Percentiles rank a stretch among this genome's conserved stretches.
Conservation (phyloP, 1,140 invertebrate species). For the Campoletis sonorensis region DNA sequence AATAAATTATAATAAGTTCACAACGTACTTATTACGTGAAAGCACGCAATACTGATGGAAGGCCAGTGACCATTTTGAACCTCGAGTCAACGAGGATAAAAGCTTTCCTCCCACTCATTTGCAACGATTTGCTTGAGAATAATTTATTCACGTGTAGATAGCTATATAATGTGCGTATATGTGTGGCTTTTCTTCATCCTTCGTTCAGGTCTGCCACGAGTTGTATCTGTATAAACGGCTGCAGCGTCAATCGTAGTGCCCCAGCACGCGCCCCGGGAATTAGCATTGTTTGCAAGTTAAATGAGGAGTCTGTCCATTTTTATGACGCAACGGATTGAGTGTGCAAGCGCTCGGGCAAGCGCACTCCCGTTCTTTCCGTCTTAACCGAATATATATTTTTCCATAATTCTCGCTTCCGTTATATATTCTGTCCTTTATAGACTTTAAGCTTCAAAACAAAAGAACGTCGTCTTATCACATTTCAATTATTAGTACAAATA, state of each 20-base stretch:
- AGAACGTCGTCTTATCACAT: too few relatives aligned
- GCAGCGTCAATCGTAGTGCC: slow-evolving; percentile 26
- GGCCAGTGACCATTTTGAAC: background rate
- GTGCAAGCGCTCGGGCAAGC: background rate
- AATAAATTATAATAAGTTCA: too few relatives aligned
- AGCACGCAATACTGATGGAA: too few relatives aligned
- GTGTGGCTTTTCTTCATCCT: slow-evolving; percentile 1
- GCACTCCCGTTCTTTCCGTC: background rate
- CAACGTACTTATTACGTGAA: too few relatives aligned
- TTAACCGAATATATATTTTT: background rate
- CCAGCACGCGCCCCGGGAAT: slow-evolving; percentile 42
- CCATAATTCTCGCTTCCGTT: background rate
- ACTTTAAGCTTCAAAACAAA: background rate
- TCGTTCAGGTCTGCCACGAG: background rate
- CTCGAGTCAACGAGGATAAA: slow-evolving; percentile 4
- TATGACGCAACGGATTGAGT: slow-evolving; percentile 14
- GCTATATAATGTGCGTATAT: background rate
- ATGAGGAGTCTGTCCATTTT: slow-evolving; percentile 49
- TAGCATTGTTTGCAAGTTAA: slow-evolving; percentile 57
- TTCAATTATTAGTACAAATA: too few relatives aligned
- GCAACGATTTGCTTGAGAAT: background rate
- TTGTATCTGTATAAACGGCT: background rate
- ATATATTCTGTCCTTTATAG: background rate
- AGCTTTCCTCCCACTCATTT: background rate
- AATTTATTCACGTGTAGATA: background rate